Base-by-base conservation (phyloP, 2,797 vertebrate genomes). In the Gymnothorax javanicus region DNA sequence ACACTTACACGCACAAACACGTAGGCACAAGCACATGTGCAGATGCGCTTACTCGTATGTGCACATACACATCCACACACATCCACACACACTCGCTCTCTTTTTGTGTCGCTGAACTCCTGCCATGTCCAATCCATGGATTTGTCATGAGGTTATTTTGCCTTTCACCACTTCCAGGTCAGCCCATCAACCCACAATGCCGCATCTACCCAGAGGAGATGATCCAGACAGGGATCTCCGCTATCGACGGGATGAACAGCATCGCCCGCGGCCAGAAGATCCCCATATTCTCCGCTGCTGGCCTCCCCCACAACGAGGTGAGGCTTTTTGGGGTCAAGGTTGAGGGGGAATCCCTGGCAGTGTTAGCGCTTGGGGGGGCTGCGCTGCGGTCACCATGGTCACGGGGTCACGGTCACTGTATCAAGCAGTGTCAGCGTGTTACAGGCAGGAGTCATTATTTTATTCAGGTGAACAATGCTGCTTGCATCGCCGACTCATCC, bases 231-330 rank as follows among this genome's bases (percentile, higher is more conserved):
- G 90, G 90, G 12, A 99, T 99, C 92, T 99, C 98, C 0, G 98
- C 98, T 87, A 99, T 99, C 0, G 98, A 99, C 85, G 98, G 97
- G 86, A 99, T 99, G 98, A 99, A 99, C 95, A 99, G 98, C 82
- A 99, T 99, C 83, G 98, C 98, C 89, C 95, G 98, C 90, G 98
- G 98, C 0, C 98, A 99, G 96, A 99, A 99, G 93, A 99, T 89
- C 87, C 84, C 88, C 86, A 54, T 89, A 88, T 83, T 87, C 91
- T 99, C 98, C 86, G 98, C 98, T 89, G 98, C 98, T 89, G 98
- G 98, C 27, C 93, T 99, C 71, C 98, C 98, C 33, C 98, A 99
- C 95, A 99, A 99, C 0, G 98, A 99, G 96, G 98, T 99, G 86
- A 84, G 81, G 75, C 50, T 17, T 12, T 77, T n/a, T 50, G 15